Percentiles rank a stretch among this genome's conserved stretches.
Conservation (phyloP, 2,113 vertebrate genomes). For the Megaceryle maxima region DNA sequence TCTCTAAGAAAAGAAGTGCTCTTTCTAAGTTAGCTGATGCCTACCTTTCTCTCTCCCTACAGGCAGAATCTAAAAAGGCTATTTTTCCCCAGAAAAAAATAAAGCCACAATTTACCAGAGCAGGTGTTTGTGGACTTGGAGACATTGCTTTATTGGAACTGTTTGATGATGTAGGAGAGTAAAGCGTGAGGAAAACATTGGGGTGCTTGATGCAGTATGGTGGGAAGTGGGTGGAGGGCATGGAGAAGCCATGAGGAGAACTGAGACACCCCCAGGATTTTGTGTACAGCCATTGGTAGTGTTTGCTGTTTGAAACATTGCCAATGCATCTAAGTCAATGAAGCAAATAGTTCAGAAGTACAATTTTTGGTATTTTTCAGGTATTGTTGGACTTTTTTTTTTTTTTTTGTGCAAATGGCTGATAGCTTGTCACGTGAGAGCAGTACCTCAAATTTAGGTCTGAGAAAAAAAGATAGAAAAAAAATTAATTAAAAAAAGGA, state of each 20-base stretch:
- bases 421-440: background rate
- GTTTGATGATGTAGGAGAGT: background rate
- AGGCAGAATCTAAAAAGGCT: background rate
- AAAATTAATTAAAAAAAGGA: background rate
- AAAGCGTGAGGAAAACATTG: background rate
- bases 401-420: background rate
- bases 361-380: background rate
- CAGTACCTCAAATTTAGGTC: background rate
- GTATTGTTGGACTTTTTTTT: background rate
- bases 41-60: background rate
- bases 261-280: background rate
- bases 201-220: fast-evolving
- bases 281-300: background rate
- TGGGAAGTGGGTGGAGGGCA: background rate
- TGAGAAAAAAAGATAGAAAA: background rate
- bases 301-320: background rate
- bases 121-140: fast-evolving
- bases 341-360: background rate
- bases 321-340: background rate
- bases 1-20: background rate
- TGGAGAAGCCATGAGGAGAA: fast-evolving
- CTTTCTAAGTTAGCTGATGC: fast-evolving
- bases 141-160: background rate
- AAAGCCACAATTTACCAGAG: background rate
- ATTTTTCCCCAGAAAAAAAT: fast-evolving